Evolutionary conservation across 1,140 invertebrate species (phyloP).

Genomic region (Drosophila bifasciata): DNA sequence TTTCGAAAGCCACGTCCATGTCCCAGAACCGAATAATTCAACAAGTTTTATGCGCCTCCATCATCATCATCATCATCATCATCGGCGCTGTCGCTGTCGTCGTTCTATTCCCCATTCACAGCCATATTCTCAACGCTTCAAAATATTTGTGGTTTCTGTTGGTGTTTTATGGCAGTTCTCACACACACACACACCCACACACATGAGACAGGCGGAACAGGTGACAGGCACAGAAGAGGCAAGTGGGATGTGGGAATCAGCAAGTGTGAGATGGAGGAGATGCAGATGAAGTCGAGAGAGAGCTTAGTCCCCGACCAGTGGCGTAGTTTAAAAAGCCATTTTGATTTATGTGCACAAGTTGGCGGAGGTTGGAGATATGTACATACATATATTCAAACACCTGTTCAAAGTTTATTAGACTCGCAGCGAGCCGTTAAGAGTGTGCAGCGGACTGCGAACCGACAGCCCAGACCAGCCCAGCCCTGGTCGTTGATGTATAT

Average conservation of each 20-base stretch:
- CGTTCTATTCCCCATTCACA: slow-evolving; percentile 4
- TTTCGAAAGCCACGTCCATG: slow-evolving; percentile 52
- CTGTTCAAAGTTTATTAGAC: slow-evolving; percentile 59
- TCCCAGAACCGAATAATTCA: slow-evolving; percentile 65
- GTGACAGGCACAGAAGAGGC: no score
- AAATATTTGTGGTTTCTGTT: slow-evolving; percentile 69
- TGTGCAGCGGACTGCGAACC: slow-evolving; percentile 27
- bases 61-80: slow-evolving; percentile 28
- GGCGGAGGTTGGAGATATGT: not conserved
- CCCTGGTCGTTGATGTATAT: slow-evolving; percentile 22
- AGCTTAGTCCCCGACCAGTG: slow-evolving; percentile 36
- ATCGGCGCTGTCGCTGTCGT: not conserved
- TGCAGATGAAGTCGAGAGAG: not conserved
- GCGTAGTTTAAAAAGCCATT: slow-evolving; percentile 52
- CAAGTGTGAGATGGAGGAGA: no score
- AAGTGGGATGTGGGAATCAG: not conserved
- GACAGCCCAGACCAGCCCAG: not conserved
- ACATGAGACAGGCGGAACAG: slow-evolving; percentile 13
- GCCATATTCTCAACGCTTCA: slow-evolving; percentile 18
- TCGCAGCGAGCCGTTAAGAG: slow-evolving; percentile 36
- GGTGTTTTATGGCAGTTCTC: slow-evolving; percentile 47
- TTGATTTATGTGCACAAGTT: slow-evolving; percentile 64
- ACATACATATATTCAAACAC: slow-evolving; percentile 35
- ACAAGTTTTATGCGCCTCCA: slow-evolving; percentile 75
- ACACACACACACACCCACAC: slow-evolving; percentile 36